Evolutionary conservation across 2,888 invertebrate species (phyloP).

Genomic region (Apodemia mormo): DNA sequence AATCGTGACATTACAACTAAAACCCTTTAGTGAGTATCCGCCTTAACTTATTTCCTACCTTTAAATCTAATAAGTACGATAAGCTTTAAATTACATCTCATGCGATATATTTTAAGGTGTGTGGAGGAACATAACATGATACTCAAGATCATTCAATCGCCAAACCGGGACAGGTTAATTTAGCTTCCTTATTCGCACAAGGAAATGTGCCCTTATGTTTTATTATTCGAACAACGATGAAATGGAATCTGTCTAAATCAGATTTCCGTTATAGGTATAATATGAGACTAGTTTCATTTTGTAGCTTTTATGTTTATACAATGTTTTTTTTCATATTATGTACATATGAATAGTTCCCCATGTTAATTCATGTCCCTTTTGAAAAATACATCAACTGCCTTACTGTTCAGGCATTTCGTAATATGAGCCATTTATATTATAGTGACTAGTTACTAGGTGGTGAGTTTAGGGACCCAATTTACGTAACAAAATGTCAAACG

Average conservation of each 20-base stretch:
- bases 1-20: no score
- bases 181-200: background rate
- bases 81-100: background rate
- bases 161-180: background rate
- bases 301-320: background rate
- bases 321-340: background rate
- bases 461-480: no score
- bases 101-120: background rate
- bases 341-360: no score
- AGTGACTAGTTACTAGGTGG: no score
- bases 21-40: slow-evolving; percentile 35
- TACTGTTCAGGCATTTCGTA: no score
- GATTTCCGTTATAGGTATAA: background rate
- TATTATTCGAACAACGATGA: background rate
- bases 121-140: slow-evolving; percentile 4
- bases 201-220: background rate
- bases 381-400: no score
- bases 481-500: no score
- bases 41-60: slow-evolving; percentile 51
- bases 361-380: no score
- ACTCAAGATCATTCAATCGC: slow-evolving; percentile 5
- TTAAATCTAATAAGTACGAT: background rate
- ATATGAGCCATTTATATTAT: no score
- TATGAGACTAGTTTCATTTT: background rate
- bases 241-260: slow-evolving; percentile 9